These are phyloP conservation scores for Drosophila mimica DNA, from an alignment of 2,888 invertebrate genomes.

Conservation along the genomic window DNA sequence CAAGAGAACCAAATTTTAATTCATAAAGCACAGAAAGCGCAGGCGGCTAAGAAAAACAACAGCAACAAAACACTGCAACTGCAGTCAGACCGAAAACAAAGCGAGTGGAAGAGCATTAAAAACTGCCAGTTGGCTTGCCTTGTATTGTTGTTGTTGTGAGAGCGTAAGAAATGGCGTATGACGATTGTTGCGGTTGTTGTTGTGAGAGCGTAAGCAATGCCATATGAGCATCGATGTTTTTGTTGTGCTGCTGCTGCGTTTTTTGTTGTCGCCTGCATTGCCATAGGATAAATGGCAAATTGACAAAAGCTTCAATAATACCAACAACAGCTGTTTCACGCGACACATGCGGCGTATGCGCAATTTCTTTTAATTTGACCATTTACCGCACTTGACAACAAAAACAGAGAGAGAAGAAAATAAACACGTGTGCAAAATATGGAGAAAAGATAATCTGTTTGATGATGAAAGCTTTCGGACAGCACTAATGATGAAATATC, in stretches of 20 bases:
- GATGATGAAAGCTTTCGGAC: constrained; percentile 7
- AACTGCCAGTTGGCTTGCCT: background rate
- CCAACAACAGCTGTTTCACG: constrained; percentile 37
- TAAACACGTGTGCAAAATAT: constrained; percentile 16
- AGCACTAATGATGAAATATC: background rate
- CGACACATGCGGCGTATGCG: constrained; percentile 34
- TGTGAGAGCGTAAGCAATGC: constrained; percentile 3
- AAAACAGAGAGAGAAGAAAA: background rate
- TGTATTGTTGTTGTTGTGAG: constrained; percentile 6
- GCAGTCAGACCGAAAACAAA: constrained; percentile 8
- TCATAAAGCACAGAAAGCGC: constrained; percentile 57
- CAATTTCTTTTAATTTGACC: constrained; percentile 18
- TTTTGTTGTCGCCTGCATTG: constrained; percentile 4
- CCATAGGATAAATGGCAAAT: constrained; percentile 4
- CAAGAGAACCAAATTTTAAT: constrained; percentile 51
- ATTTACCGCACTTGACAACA: constrained; percentile 15
- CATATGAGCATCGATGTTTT: background rate
- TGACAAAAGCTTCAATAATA: constrained; percentile 8
- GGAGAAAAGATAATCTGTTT: background rate
- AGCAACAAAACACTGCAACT: constrained; percentile 21
- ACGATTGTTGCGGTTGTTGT: constrained; percentile 2
- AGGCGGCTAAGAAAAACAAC: background rate
- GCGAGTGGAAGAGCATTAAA: background rate
- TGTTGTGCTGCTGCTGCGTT: constrained; percentile 8
- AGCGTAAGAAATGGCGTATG: background rate